Base-by-base conservation (phyloP, 2,888 invertebrate species). In the Aleiodes alternator region DNA sequence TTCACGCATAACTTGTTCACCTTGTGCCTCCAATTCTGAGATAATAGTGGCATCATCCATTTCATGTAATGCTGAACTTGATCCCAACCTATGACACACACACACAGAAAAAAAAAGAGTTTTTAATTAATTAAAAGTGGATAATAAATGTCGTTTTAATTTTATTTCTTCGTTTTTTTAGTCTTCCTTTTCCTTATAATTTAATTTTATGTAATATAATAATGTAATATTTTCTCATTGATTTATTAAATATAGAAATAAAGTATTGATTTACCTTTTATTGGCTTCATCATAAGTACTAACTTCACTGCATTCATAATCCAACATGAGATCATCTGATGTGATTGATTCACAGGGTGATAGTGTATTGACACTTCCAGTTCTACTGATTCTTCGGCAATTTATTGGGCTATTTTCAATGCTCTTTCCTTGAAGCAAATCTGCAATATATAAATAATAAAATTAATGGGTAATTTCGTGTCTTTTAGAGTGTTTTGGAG, bases 281-380 rank as follows among this genome's bases (percentile, higher is more conserved):
- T 92, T 92, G 78, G 91, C 91, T 78, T 89, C 90, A 71, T 90
- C 90, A 79, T 92, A 92, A 77, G 93, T 92, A 84, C 92, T 91
- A 76, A 92, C 92, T 77, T 91, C 92, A 80, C 92, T 93, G 77
- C 92, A 91, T 81, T 96, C 96, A 84, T 94, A 96, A 90, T 96
- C 96, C 92, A 96, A 93, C 94, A 96, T 96, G 77, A 96, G 92
- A 89, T 96, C 96, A 85, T 96, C 96, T 5, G 96, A 96, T 55
- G 95, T 95, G 76, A 96, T 94, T 81, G 96, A 96, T 81, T 94
- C 94, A 83, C 94, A 94, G 2, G 94, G 94, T n/a, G 96, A 96
- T 75, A 96, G 89, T 0, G 96, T 96, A 85, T 96, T 96, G 78
- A 96, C 89, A 0, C 96, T 96, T 4, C 94, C 93, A 6, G 94